A percentile compares a stretch with the other conserved stretches of the same genome.
phyloP scores from a whole-genome alignment of 2,113 vertebrate genomes.

The Oreotrochilus melanogaster region DNA sequence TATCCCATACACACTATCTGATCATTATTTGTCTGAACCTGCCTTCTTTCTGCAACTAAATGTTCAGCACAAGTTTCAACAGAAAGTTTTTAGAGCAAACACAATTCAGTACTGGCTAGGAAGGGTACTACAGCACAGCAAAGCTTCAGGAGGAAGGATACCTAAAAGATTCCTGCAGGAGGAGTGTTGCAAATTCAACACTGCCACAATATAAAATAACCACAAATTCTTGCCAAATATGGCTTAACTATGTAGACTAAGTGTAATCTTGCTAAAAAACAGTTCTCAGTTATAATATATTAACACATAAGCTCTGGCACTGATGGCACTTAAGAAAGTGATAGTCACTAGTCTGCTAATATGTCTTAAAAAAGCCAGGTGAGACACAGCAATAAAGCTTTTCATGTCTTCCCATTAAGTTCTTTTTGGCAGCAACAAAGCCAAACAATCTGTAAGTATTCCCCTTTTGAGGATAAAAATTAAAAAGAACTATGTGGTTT shows the following conservation, averaged over 20 bases:
- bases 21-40: neutral
- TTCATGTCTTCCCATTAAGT: neutral
- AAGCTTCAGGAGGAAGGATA: neutral
- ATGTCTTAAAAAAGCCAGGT: neutral
- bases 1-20: slow-evolving; percentile 12
- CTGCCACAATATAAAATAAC: neutral
- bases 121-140: neutral
- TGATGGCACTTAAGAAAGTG: neutral
- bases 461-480: neutral
- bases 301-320: neutral
- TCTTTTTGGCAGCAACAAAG: neutral
- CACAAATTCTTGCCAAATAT: neutral
- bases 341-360: neutral
- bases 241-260: neutral
- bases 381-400: neutral
- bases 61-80: neutral
- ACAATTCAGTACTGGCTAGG: neutral
- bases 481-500: neutral
- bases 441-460: neutral
- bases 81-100: neutral
- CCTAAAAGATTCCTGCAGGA: neutral
- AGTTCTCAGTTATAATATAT: neutral
- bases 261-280: neutral
- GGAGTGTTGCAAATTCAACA: neutral
- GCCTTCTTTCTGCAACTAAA: neutral